Evolutionary conservation across 1,140 invertebrate genomes (phyloP), one percentile per base, ranked within the genome.

Genomic region (Drosophila nigrodunni): DNA sequence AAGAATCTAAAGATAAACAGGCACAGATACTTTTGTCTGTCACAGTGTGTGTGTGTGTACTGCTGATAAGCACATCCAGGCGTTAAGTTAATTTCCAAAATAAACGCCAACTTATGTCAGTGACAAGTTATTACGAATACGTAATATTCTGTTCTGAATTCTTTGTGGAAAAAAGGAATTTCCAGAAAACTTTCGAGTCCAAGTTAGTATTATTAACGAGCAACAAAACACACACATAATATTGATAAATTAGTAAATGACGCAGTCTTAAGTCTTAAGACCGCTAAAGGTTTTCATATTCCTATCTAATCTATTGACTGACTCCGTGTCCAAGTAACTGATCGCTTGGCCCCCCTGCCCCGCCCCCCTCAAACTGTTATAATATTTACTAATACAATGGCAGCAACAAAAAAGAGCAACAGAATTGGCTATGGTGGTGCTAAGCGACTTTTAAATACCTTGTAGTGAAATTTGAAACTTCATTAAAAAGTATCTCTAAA

Each of bases 181-280:
- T 83, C 71, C 49, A 74, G 57, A 68, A 74, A 74, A 54, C 37
- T 62, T 55, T n/a, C n/a, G 11, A 13, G 11, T n/a, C n/a, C 7
- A 73, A 34, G 83, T 87, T 82, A 87, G 83, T 80, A 52, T 11
- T 39, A 62, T 15, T 39, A 52, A 49, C 52, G 10, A 34, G 43
- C 15, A 21, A 39, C 35, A 21, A 11, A 44, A 50, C 37, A 66
- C 37, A 65, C 69, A 71, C 78, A 82, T 82, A 78, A 83, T 78
- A 69, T 55, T 83, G 80, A 88, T 83, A 89, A 75, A 78, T 88
- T 80, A 64, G 80, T 89, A 83, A 83, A 89, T 88, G 83, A 89
- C 83, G 83, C 83, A 88, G 80, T 79, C 57, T 46, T 79, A 47
- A 88, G 80, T 79, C 57, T 46, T 79, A 47, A 60, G 79, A 69